Evolutionary conservation across 2,888 invertebrate genomes (phyloP), one percentile per base, ranked within the genome.

Genomic region (Dexiosoma caninum): DNA sequence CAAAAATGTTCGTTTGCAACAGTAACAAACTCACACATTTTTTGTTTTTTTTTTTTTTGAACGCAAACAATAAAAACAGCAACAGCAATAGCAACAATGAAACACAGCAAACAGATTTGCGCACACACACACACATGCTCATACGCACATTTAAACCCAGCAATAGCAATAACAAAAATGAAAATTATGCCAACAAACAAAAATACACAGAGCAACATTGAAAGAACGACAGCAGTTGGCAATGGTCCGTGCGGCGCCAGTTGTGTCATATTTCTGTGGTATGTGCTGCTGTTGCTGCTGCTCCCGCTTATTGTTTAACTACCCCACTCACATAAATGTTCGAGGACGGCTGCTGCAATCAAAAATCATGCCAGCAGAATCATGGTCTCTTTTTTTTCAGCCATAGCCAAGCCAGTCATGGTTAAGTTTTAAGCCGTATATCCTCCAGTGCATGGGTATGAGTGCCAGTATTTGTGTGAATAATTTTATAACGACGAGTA

Each of bases 171-270:
- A 67, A 53, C 37, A 77, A 35, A 14, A 27, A 46, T 46, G 60
- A 59, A 37, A 44, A 60, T 53, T 21, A 67, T 46, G 62, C 35
- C 76, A 69, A 77, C 53, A 40, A 70, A 75, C 66, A n/a, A n/a
- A n/a, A n/a, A n/a, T n/a, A n/a, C 51, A 77, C 40, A 53, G 55
- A 62, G 55, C 46, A 77, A 70, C 69, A 77, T 70, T 70, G 51
- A 67, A 60, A 19, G 42, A 57, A 57, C 77, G 59, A 81, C 81
- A 81, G 69, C 83, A 83, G 83, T 83, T 83, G 83, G 82, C 81
- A 82, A 82, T 83, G 83, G 83, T 83, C 83, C 83, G 82, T 83
- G 82, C 83, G 84, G 84, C 84, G 84, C 84, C 84, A 84, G 82
- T 82, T 83, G 82, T 83, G 83, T 83, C 83, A 84, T 84, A 84